A percentile compares a stretch with the other conserved stretches of the same genome.
Evolutionary conservation across 2,797 vertebrate genomes (phyloP).

Genomic region (Tokudaia tokunoshimensis): DNA sequence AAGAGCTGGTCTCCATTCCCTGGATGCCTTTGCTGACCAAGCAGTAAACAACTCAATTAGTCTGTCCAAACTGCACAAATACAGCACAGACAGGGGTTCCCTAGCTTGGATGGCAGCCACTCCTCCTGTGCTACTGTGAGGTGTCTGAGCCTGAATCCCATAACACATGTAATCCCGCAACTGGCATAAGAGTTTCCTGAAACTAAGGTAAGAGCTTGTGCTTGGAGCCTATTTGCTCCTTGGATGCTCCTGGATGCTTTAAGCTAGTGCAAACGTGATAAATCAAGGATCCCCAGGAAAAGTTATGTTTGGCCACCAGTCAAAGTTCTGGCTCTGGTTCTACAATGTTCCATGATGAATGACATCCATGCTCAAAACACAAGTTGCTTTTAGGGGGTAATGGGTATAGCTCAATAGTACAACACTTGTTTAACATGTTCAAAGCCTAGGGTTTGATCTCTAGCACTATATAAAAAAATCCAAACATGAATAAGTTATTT

Average conservation of each 20-base stretch:
- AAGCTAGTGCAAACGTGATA: background rate
- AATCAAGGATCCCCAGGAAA: background rate
- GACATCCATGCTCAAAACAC: conserved; percentile 15
- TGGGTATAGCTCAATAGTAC: background rate
- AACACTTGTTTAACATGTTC: background rate
- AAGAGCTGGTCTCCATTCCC: conserved; percentile 47
- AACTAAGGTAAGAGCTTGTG: conserved; percentile 8
- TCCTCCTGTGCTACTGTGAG: background rate
- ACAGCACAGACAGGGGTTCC: background rate
- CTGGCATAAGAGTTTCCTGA: conserved; percentile 30
- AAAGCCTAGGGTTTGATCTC: background rate
- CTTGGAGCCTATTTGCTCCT: conserved; percentile 32
- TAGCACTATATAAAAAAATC: background rate
- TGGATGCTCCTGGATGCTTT: background rate
- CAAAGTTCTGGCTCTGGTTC: conserved; percentile 6
- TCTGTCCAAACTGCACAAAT: background rate
- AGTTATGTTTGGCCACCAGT: background rate
- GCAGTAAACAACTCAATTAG: background rate
- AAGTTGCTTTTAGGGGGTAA: background rate
- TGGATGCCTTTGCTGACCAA: conserved; percentile 31
- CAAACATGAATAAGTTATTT: background rate
- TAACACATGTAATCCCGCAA: background rate
- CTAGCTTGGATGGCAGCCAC: background rate
- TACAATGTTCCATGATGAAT: background rate
- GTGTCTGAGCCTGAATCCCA: background rate